These are phyloP conservation scores for Molothrus ater DNA, from an alignment of 2,797 vertebrate genomes.

Conservation along the genomic window DNA sequence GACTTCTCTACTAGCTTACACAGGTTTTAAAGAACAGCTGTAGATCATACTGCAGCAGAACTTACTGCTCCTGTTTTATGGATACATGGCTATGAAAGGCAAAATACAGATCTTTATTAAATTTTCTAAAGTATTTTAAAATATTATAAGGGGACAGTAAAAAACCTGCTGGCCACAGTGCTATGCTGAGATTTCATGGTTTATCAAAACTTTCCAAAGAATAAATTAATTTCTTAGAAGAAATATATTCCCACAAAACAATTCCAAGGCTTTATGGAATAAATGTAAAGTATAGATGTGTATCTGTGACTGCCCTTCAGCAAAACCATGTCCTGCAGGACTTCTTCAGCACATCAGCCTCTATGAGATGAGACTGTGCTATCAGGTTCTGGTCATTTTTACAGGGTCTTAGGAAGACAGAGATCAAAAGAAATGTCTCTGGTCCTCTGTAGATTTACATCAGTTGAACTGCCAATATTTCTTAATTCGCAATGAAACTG, in stretches of 20 bases:
- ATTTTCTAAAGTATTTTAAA: background rate
- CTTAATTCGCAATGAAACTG: slow-evolving; percentile 72
- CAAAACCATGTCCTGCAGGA: background rate
- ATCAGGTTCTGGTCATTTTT: slow-evolving; percentile 79
- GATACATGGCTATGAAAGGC: background rate
- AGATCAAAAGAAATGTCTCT: slow-evolving; percentile 84
- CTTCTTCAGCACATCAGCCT: background rate
- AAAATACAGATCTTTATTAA: background rate
- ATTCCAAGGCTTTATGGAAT: background rate
- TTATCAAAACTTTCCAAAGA: background rate
- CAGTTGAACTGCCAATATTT: slow-evolving; percentile 78
- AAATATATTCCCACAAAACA: background rate
- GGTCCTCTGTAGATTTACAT: slow-evolving; percentile 78
- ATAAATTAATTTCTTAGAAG: background rate
- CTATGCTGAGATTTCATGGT: background rate
- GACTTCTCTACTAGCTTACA: background rate
- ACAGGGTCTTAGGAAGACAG: slow-evolving; percentile 73
- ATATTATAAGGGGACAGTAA: background rate
- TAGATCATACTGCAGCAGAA: background rate
- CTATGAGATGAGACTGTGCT: slow-evolving; percentile 38
- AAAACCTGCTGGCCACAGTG: background rate
- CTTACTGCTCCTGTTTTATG: background rate
- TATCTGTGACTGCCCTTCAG: background rate
- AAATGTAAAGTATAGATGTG: background rate
- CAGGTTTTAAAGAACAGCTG: slow-evolving; percentile 28